These are phyloP conservation scores for Neodiprion virginianus DNA, from an alignment of 1,140 invertebrate genomes.

Conservation along the genomic window DNA sequence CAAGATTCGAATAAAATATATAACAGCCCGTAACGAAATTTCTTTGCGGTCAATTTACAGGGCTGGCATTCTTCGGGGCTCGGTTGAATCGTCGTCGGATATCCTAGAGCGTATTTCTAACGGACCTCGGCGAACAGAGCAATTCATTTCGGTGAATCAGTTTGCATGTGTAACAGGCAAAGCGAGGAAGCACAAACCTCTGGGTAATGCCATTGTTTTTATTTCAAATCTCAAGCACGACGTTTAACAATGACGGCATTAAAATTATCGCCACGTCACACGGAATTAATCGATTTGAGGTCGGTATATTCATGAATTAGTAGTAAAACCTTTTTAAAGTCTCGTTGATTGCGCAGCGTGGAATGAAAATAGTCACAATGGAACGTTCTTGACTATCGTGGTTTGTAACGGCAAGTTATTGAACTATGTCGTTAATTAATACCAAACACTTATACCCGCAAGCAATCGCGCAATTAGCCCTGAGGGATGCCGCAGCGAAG, in stretches of 20 bases:
- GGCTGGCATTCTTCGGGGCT: no score
- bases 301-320: neutral
- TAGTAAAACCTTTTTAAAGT: neutral
- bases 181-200: no score
- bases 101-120: no score
- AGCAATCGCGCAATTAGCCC: neutral
- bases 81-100: no score
- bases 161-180: no score
- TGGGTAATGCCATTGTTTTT: no score
- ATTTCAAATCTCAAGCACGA: neutral
- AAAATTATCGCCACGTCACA: neutral
- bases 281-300: neutral
- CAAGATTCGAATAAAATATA: no score
- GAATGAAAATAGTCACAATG: neutral
- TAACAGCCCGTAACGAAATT: no score
- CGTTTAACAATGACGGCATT: neutral
- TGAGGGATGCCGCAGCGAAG: neutral
- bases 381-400: neutral
- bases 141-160: no score
- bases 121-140: no score
- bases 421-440: neutral
- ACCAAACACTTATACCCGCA: neutral
- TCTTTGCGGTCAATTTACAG: no score
- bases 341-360: neutral
- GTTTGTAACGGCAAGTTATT: constrained; percentile 1